Conservation (phyloP, 2,888 invertebrate species). For the Apotomis capreana region DNA sequence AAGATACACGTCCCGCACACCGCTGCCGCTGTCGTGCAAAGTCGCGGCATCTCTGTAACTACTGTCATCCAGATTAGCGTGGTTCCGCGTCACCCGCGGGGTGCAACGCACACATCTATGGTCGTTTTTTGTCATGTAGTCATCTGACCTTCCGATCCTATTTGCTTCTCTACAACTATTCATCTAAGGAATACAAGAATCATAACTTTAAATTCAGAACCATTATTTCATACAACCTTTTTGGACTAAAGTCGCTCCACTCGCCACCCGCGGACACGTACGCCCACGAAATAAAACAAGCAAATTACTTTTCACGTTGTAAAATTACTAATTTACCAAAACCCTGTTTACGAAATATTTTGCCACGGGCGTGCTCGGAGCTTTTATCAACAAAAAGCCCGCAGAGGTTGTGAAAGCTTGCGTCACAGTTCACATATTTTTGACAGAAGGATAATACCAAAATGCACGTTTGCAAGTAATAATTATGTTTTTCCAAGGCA, state of each 20-base stretch:
- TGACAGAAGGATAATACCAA: neutral
- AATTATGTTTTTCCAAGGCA: too few relatives aligned
- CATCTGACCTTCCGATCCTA: too few relatives aligned
- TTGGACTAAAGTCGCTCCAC: neutral
- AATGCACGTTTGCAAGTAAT: too few relatives aligned
- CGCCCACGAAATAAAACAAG: constrained; percentile 6
- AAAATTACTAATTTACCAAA: constrained; percentile 31
- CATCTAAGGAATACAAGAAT: too few relatives aligned
- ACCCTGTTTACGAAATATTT: constrained; percentile 34
- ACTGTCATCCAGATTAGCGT: too few relatives aligned
- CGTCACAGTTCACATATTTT: neutral
- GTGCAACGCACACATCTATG: too few relatives aligned
- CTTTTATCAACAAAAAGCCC: constrained; percentile 31
- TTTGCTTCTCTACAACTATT: too few relatives aligned
- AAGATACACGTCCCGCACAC: too few relatives aligned
- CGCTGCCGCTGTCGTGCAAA: too few relatives aligned
- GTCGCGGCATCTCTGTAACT: too few relatives aligned
- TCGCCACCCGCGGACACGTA: neutral
- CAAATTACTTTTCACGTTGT: constrained; percentile 18
- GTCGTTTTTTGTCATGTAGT: too few relatives aligned
- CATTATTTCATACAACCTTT: neutral
- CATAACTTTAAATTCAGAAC: neutral
- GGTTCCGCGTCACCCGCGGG: too few relatives aligned
- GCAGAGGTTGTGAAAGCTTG: constrained; percentile 12
- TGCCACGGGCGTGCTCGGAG: constrained; percentile 28